Base-by-base conservation (phyloP, 2,888 invertebrate species). In the Criorhina ranunculi region DNA sequence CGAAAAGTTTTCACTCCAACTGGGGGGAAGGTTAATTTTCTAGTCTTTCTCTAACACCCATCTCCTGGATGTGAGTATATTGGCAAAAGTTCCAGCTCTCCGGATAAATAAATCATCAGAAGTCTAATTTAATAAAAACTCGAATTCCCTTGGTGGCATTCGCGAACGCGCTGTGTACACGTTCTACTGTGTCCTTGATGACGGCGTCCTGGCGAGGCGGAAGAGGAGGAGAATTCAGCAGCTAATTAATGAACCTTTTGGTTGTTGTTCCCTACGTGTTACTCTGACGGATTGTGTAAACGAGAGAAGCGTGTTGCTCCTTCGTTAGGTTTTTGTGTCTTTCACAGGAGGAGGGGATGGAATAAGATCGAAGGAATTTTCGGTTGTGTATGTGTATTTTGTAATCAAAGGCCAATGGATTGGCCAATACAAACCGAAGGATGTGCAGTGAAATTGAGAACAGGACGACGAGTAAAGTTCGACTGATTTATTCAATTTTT, bases 191-290 rank as follows among this genome's bases (percentile, higher is more conserved):
- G 69, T 64, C 73, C 64, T 75, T 78, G 78, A 53, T 57, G 64
- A 42, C 33, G 19, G 17, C 37, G 59, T n/a, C n/a, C 19, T 17
- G 37, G 15, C 37, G 31, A 11, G 9, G 6, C 12, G 60, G 8
- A 7, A 9, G 40, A 11, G 31, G 9, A 6, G 44, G 44, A 17
- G 46, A 8, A 11, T 11, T 37, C 64, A 62, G 66, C 78, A 49
- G 83, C 79, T 83, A 83, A 83, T 83, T 83, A 79, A 83, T 83
- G 83, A 78, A 75, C 83, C 83, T 44, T 83, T 83, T 67, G 53
- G 59, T 49, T 67, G 77, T 40, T 55, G 46, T 62, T 62, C 70
- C 19, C 29, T 73, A 83, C 79, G 83, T 83, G 83, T 73, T 75
- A 79, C 51, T 44, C 83, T 83, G 73, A 83, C 44, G 73, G 53